Evolutionary conservation across 2,888 invertebrate genomes (phyloP).

Genomic region (Germaria angustata): DNA sequence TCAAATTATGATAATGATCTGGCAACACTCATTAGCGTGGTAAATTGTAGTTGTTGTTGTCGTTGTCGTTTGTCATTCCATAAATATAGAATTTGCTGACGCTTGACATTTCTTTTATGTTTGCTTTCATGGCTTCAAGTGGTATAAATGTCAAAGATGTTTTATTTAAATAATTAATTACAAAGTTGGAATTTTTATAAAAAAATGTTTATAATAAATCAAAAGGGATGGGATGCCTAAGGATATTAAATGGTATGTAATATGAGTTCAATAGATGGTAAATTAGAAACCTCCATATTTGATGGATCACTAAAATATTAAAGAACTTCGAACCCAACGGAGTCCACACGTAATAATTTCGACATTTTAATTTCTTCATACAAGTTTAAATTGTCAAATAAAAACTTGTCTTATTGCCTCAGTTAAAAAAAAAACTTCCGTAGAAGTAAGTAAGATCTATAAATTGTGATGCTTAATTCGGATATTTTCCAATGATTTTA

Average conservation of each 20-base stretch:
- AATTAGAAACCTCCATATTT: no score
- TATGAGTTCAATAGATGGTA: no score
- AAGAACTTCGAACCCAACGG: no score
- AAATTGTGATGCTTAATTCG: no score
- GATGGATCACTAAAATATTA: no score
- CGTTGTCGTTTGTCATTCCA: constrained; percentile 2
- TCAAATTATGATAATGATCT: constrained; percentile 67
- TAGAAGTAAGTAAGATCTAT: no score
- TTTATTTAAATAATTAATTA: constrained; percentile 60
- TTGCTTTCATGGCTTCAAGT: constrained; percentile 40
- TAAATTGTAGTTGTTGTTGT: constrained; percentile 21
- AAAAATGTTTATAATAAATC: not conserved
- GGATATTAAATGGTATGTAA: not conserved
- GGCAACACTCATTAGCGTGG: constrained; percentile 66
- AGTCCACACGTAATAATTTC: no score
- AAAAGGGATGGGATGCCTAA: not conserved
- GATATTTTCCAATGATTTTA: no score
- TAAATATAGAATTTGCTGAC: constrained; percentile 48
- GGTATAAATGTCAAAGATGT: constrained; percentile 64
- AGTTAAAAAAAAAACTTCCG: no score
- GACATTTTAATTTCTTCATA: no score
- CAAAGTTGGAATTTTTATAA: constrained; percentile 2
- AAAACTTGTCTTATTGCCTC: no score
- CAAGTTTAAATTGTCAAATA: no score
- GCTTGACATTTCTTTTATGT: constrained; percentile 53